Base-by-base conservation (phyloP, 2,113 vertebrate genomes). In the Panthera tigris region DNA sequence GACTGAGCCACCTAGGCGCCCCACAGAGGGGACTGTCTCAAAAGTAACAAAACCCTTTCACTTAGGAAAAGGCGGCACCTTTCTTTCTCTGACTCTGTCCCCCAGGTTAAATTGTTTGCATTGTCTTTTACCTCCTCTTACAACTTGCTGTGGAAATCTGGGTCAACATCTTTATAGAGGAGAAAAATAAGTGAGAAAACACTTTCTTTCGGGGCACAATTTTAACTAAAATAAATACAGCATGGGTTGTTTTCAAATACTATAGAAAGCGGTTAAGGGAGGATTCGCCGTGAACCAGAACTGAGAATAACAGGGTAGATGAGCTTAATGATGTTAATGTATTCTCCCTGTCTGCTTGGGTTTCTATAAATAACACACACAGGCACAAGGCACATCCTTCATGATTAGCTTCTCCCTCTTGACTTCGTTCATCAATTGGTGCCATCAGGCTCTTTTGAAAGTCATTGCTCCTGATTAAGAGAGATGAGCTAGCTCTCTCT, bases 321-420 rank as follows among this genome's bases (percentile, higher is more conserved):
- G 71, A 83, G 94, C 81, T 97, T 92, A 94, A 89, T 93, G 93
- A 97, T 96, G 95, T 66, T 96, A 97, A 97, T 98, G 52, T 96
- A 95, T 97, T 97, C 98, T 79, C 82, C 94, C 65, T 85, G 90
- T 84, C 95, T 94, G 96, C 55, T 31, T 79, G 74, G 57, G 83
- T 82, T 65, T 95, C 98, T 96, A 96, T 97, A 98, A 98, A 98
- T 98, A 96, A 79, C 89, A 76, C 76, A 48, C 48, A 41, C 95
- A 87, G 73, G 89, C 96, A 97, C 92, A 61, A 78, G 69, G 63
- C 85, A 87, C 65, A 90, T 90, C 88, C 92, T 95, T 97, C 92
- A 33, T 92, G 95, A 97, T 97, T 92, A 98, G 96, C 81, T 88
- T 94, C 87, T 96, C 83, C 92, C 87, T 97, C 96, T 92, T 96